These are phyloP conservation scores for Pyrrhia umbra DNA, from an alignment of 2,888 invertebrate species.

Conservation along the genomic window DNA sequence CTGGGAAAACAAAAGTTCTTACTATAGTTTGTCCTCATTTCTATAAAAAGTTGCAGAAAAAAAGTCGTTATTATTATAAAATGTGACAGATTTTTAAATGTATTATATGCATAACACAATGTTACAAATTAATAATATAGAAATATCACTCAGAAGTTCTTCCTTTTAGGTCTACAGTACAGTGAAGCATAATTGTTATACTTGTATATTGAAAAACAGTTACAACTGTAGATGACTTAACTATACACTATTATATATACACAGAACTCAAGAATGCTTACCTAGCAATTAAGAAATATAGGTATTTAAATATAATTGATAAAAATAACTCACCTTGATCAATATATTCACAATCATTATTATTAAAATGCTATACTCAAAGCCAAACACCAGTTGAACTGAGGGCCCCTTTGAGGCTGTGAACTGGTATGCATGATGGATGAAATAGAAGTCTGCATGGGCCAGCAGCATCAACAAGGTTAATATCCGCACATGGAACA, in stretches of 20 bases:
- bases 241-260: no score
- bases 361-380: slow-evolving; percentile 99
- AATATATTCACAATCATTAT: slow-evolving; percentile 98
- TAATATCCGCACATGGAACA: slow-evolving; percentile 98
- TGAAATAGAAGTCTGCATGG: slow-evolving; percentile 96
- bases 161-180: no score
- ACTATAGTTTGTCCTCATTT: not conserved
- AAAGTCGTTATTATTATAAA: no score
- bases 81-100: no score
- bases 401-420: slow-evolving; percentile 98
- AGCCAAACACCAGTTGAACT: slow-evolving; percentile 99
- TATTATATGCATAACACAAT: no score
- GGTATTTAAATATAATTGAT: not conserved
- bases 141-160: no score
- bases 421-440: slow-evolving; percentile 97
- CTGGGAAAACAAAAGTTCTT: slow-evolving; percentile 64
- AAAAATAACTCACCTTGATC: slow-evolving; percentile 92
- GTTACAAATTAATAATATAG: no score
- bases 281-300: not conserved
- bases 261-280: no score
- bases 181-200: no score
- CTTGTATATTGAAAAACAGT: no score
- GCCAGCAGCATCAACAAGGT: slow-evolving; percentile 95
- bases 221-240: no score
- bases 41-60: no score